phyloP scores from a whole-genome alignment of 2,888 invertebrate genomes.

The Catocala fraxini region DNA sequence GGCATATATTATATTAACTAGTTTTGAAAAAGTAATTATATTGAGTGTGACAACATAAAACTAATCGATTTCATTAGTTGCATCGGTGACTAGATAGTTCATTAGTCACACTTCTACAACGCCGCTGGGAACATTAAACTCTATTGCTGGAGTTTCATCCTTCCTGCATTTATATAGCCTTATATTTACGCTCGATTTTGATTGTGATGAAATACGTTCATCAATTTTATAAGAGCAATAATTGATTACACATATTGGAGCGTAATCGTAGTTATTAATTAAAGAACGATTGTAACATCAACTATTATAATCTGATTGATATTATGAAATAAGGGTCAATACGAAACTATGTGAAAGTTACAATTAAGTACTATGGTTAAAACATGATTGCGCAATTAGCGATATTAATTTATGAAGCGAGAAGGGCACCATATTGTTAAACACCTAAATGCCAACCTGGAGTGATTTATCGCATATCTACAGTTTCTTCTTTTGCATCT shows the following conservation, averaged over 20 bases:
- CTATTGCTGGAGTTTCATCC: background rate
- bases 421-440: background rate
- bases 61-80: slow-evolving; percentile 30
- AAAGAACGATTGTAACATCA: slow-evolving; percentile 38
- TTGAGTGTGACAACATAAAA: slow-evolving; percentile 32
- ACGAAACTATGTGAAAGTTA: slow-evolving; percentile 24
- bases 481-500: slow-evolving; percentile 6
- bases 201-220: slow-evolving; percentile 29
- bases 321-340: slow-evolving; percentile 27
- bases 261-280: slow-evolving; percentile 34
- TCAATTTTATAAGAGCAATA: slow-evolving; percentile 12
- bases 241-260: slow-evolving; percentile 28
- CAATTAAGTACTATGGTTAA: slow-evolving; percentile 9
- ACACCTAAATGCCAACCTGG: background rate
- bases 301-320: slow-evolving; percentile 24
- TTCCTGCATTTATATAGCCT: background rate
- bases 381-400: slow-evolving; percentile 14
- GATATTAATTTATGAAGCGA: slow-evolving; percentile 6
- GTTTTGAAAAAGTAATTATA: slow-evolving; percentile 13
- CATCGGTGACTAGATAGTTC: slow-evolving; percentile 16
- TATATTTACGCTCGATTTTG: slow-evolving; percentile 1
- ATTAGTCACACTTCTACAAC: slow-evolving; percentile 22
- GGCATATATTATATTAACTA: too few relatives aligned
- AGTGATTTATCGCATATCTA: slow-evolving; percentile 2
- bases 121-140: background rate